phyloP scores from a whole-genome alignment of 2,797 vertebrate genomes.

The Masticophis lateralis region DNA sequence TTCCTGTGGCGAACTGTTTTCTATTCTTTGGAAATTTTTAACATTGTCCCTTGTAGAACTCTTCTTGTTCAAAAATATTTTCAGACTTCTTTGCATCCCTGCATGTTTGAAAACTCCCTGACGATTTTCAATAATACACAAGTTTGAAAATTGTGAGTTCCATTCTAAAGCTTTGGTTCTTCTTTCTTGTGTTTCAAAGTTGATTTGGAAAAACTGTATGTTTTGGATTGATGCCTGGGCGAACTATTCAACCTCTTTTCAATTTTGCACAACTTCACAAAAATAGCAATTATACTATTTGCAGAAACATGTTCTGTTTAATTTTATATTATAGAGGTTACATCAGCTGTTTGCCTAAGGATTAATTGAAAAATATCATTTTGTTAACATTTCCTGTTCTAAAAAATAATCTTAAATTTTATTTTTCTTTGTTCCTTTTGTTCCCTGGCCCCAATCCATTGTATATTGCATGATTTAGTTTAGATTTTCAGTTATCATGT shows the following conservation, averaged over 20 bases:
- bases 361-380: slow-evolving; percentile 12
- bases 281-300: not conserved
- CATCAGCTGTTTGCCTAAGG: not conserved
- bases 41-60: not conserved
- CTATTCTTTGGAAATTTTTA: not conserved
- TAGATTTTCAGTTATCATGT: slow-evolving; percentile 70
- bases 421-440: slow-evolving; percentile 59
- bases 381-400: slow-evolving; percentile 55
- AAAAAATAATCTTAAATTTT: slow-evolving; percentile 49
- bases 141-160: not conserved
- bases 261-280: not conserved
- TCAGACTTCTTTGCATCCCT: not conserved
- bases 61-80: not conserved
- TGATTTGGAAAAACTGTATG: not conserved
- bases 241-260: not conserved
- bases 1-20: not conserved
- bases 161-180: not conserved
- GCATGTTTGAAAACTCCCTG: not conserved
- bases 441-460: slow-evolving; percentile 55
- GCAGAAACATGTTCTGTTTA: not conserved
- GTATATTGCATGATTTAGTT: slow-evolving; percentile 66
- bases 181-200: not conserved
- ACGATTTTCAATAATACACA: not conserved
- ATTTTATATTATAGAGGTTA: not conserved
- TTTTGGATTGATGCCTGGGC: not conserved